These are phyloP conservation scores for Indicator maculatus DNA, from an alignment of 2,113 vertebrate genomes.

Conservation along the genomic window DNA sequence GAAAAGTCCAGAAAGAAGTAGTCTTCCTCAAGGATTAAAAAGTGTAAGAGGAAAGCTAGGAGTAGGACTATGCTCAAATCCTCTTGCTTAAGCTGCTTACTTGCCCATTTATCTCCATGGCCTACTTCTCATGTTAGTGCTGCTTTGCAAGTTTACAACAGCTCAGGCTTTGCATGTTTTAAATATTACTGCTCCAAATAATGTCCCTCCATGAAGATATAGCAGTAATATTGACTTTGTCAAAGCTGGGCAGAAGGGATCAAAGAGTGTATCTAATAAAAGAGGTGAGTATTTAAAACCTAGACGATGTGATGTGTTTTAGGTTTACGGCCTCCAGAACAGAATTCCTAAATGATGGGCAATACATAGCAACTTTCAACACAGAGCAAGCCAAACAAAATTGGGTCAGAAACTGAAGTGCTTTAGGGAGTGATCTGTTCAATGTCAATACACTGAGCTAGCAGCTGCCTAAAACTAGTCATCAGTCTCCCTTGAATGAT, in stretches of 20 bases:
- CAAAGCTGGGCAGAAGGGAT: neutral
- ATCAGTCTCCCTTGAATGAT: neutral
- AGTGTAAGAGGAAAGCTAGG: neutral
- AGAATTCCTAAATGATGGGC: neutral
- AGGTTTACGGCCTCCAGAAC: neutral
- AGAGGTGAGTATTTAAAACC: neutral
- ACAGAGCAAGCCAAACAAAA: neutral
- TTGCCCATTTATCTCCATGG: neutral
- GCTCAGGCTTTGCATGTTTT: neutral
- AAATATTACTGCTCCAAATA: neutral
- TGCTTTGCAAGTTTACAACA: neutral
- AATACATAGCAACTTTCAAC: neutral
- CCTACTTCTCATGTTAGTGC: neutral
- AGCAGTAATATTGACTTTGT: neutral
- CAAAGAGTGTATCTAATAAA: neutral
- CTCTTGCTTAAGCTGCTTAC: neutral
- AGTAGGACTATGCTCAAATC: neutral
- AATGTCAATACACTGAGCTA: neutral
- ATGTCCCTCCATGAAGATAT: neutral
- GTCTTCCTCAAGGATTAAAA: neutral
- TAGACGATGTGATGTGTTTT: neutral
- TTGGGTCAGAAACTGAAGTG: neutral
- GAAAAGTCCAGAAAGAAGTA: neutral
- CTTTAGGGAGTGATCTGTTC: conserved; percentile 1
- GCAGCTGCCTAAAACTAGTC: neutral